These are phyloP conservation scores for Metridium senile DNA, from an alignment of 92 coral and sea anemone genomes.

Conservation along the genomic window DNA sequence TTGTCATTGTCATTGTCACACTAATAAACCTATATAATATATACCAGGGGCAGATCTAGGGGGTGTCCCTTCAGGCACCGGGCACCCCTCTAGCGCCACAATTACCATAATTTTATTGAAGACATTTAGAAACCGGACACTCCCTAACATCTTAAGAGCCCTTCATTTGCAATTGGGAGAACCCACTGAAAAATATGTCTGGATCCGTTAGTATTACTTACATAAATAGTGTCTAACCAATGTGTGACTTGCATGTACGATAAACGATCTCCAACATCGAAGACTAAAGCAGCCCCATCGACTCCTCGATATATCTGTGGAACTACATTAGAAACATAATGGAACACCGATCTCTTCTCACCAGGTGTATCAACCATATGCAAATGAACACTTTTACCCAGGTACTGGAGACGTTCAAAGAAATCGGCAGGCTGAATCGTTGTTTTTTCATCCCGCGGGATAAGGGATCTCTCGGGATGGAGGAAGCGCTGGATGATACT, in stretches of 20 bases:
- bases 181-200: neutral
- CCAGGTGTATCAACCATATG: constrained; percentile 79
- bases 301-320: constrained; percentile 71
- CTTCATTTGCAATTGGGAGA: neutral
- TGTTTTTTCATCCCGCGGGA: constrained; percentile 12
- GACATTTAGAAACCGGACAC: too few species aligned
- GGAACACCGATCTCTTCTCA: constrained; percentile 19
- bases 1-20: too few species aligned
- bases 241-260: constrained; percentile 30
- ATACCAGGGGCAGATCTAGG: too few species aligned
- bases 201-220: constrained; percentile 17
- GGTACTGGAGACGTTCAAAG: constrained; percentile 66
- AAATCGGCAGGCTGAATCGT: constrained; percentile 38
- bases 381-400: constrained; percentile 70
- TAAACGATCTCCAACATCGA: constrained; percentile 55
- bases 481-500: constrained; percentile 68
- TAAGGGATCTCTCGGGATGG: constrained; percentile 13
- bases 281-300: constrained; percentile 68
- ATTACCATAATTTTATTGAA: too few species aligned
- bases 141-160: too few species aligned
- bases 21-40: too few species aligned
- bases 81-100: too few species aligned
- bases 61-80: too few species aligned
- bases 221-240: constrained; percentile 62
- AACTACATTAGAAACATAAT: constrained; percentile 23